Conservation (phyloP, 2,113 vertebrate species). For the Taxidea taxus region DNA sequence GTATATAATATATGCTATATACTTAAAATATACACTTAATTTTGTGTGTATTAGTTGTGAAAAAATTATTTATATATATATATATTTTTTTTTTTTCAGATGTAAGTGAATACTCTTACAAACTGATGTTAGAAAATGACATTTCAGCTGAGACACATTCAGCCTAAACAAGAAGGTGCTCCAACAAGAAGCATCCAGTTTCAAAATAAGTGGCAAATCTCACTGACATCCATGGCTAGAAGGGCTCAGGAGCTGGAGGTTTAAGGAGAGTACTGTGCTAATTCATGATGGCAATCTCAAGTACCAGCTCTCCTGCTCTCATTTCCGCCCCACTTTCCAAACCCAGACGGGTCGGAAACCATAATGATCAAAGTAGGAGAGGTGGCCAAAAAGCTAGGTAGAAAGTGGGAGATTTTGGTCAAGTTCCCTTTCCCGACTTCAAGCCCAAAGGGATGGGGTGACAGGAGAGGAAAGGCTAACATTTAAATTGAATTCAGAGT, state of each 20-base stretch:
- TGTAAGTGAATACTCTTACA: not conserved
- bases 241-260: not conserved
- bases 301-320: not conserved
- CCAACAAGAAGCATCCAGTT: not conserved
- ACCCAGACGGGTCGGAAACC: not conserved
- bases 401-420: not conserved
- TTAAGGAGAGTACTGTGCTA: not conserved
- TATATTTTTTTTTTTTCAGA: not conserved
- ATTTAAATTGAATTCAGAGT: conserved; percentile 7
- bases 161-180: not conserved
- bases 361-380: not conserved
- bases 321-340: not conserved
- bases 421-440: not conserved
- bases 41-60: not conserved
- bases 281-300: not conserved
- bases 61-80: not conserved
- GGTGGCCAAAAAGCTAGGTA: not conserved
- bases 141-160: not conserved
- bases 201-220: not conserved
- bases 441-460: not conserved
- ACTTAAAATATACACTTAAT: not conserved
- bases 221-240: not conserved
- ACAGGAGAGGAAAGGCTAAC: not conserved
- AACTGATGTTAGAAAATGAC: not conserved
- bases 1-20: not conserved